Base-by-base conservation (phyloP, 2,888 invertebrate genomes). In the Encarsia formosa region DNA sequence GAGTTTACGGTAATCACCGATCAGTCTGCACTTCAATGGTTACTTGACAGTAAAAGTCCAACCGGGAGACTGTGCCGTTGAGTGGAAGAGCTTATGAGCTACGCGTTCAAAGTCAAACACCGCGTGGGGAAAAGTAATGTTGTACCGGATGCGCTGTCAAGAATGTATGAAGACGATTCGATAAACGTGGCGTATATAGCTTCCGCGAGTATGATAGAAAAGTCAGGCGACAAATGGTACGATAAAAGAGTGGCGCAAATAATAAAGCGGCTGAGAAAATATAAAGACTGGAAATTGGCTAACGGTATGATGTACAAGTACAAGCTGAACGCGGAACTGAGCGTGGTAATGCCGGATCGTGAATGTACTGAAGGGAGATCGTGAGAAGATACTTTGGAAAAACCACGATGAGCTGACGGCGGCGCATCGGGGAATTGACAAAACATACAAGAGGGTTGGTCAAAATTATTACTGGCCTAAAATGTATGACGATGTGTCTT, bases 1-100 rank as follows among this genome's bases (percentile, higher is more conserved):
- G 42, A 46, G 3, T 67, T 65, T 35, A 61, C 40, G 2, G 64
- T 65, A 0, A 56, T 64, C 0, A 66, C 62, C 0, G 63, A 65
- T 19, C 65, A 65, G 13, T 26, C 42, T 11, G 57, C 57, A 9
- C 35, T 66, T 1, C 34, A 43, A 6, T 66, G 63, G 65, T 40
- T 65, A 2, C 49, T 52, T 5, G 57, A 52, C 13, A 24, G 60
- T 3, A 59, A 20, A 11, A 48, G 31, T 41, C 60, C 62, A 5
- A 32, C 46, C 1, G 61, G 60, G 6, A 20, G 59, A 18, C 39
- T 63, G 13, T 59, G 58, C 8, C 11, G 53, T 4, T 55, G 57
- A 15, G 32, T 15, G 8, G n/a, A 32, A 32, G 32, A 32, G 11
- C 15, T 8, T n/a, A 32, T 8, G 13, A 4, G n/a, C 4, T 8